phyloP scores from a whole-genome alignment of 2,888 invertebrate genomes.

The Nomada fucata region DNA sequence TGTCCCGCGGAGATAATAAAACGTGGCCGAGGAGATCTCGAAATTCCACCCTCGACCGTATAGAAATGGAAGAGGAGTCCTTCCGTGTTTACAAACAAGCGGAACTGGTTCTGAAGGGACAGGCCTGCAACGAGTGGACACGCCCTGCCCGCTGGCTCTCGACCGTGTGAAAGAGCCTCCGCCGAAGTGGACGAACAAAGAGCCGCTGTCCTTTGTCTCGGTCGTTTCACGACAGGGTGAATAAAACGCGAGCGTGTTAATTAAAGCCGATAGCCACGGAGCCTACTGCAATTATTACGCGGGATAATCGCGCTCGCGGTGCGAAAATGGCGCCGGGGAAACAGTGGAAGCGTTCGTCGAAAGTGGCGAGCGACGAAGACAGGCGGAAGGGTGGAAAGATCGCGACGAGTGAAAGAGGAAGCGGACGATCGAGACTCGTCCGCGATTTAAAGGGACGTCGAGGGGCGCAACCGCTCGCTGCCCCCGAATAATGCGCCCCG shows the following conservation, averaged over 20 bases:
- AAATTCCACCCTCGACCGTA: slow-evolving; percentile 46
- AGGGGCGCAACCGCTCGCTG: neutral
- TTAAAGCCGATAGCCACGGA: slow-evolving; percentile 63
- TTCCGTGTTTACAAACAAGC: slow-evolving; percentile 74
- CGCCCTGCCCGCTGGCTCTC: slow-evolving; percentile 66
- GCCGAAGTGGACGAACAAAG: slow-evolving; percentile 68
- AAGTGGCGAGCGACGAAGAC: too few relatives aligned
- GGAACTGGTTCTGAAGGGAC: slow-evolving; percentile 72
- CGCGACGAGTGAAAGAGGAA: neutral
- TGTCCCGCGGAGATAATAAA: slow-evolving; percentile 57
- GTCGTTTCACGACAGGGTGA: slow-evolving; percentile 62
- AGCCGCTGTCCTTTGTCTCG: slow-evolving; percentile 70
- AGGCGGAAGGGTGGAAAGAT: neutral
- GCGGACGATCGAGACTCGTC: slow-evolving; percentile 11
- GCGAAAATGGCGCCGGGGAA: slow-evolving; percentile 7
- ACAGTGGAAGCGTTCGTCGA: neutral
- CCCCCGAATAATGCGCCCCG: slow-evolving; percentile 33
- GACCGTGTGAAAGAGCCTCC: slow-evolving; percentile 71
- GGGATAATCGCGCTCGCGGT: slow-evolving; percentile 47
- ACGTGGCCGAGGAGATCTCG: slow-evolving; percentile 52
- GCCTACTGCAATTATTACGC: slow-evolving; percentile 14
- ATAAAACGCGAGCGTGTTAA: slow-evolving; percentile 72
- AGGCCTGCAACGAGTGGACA: slow-evolving; percentile 63
- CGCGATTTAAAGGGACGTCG: slow-evolving; percentile 14
- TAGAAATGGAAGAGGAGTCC: slow-evolving; percentile 66